phyloP scores from a whole-genome alignment of 2,113 vertebrate species.

The Deroptyus accipitrinus region DNA sequence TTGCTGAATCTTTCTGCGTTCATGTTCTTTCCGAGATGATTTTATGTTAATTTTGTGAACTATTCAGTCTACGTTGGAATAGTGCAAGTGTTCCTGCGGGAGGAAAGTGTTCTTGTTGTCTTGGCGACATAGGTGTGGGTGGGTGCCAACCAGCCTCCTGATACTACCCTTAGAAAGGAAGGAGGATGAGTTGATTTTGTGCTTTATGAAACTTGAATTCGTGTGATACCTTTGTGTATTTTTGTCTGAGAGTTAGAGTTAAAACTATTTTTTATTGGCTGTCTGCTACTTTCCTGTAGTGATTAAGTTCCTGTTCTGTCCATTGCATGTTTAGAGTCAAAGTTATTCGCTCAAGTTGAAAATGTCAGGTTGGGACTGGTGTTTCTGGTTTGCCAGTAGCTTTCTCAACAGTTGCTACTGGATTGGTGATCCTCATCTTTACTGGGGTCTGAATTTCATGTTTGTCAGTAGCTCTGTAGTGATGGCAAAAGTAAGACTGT shows the following conservation, averaged over 20 bases:
- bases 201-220: slow-evolving; percentile 48
- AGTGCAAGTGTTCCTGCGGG: slow-evolving; percentile 12
- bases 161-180: slow-evolving; percentile 8
- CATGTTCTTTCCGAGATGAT: slow-evolving; percentile 16
- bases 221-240: not conserved
- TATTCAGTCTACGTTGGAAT: slow-evolving; percentile 16
- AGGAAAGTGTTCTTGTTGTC: slow-evolving; percentile 58
- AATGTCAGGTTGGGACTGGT: not conserved
- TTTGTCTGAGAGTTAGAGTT: slow-evolving; percentile 1
- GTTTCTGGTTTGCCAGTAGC: not conserved
- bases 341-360: not conserved
- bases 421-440: not conserved
- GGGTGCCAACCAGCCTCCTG: slow-evolving; percentile 36
- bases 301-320: not conserved
- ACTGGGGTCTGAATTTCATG: not conserved
- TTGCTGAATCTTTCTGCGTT: slow-evolving; percentile 22
- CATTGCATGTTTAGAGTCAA: not conserved
- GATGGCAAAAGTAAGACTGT: not conserved
- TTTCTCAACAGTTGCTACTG: not conserved
- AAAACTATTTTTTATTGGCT: not conserved
- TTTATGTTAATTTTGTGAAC: slow-evolving; percentile 33
- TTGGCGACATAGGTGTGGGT: slow-evolving; percentile 48
- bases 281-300: not conserved
- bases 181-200: not conserved
- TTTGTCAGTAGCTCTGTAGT: not conserved